Evolutionary conservation across 1,140 invertebrate species (phyloP).

Genomic region (Cherax destructor): DNA sequence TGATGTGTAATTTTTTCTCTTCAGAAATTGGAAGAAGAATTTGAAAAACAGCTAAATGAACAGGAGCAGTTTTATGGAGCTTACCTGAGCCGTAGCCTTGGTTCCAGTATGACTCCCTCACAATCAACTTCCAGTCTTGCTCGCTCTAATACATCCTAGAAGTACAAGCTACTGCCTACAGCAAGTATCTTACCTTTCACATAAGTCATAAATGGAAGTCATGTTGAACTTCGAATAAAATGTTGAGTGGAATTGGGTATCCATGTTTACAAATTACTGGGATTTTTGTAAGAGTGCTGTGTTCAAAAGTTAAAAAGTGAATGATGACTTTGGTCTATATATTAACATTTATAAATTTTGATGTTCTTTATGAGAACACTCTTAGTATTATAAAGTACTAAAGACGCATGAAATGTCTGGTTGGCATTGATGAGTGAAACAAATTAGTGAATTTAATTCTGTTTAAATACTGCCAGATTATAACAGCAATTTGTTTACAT

Average conservation of each 20-base stretch:
- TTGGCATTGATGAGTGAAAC: not conserved
- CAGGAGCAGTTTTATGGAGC: slow-evolving; percentile 85
- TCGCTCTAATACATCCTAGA: slow-evolving; percentile 56
- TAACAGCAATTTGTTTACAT: not conserved
- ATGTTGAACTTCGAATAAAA: not conserved
- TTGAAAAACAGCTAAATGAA: slow-evolving; percentile 87
- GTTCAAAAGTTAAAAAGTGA: not conserved
- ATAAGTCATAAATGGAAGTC: not conserved
- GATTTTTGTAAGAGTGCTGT: not conserved
- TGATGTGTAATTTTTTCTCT: slow-evolving; percentile 71
- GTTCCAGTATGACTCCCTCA: slow-evolving; percentile 44
- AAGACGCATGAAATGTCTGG: not conserved
- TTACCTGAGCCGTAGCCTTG: slow-evolving; percentile 54
- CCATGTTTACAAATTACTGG: not conserved
- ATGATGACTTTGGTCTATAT: not conserved
- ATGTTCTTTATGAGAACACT: not conserved
- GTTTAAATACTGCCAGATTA: not conserved
- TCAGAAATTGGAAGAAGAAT: slow-evolving; percentile 90
- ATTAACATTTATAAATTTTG: not conserved
- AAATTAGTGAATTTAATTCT: not conserved
- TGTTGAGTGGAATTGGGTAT: not conserved
- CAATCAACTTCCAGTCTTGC: slow-evolving; percentile 63
- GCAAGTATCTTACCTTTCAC: not conserved
- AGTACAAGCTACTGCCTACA: not conserved
- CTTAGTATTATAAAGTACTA: not conserved